Base-by-base conservation (phyloP, 2,888 invertebrate species). In the Blera fallax region DNA sequence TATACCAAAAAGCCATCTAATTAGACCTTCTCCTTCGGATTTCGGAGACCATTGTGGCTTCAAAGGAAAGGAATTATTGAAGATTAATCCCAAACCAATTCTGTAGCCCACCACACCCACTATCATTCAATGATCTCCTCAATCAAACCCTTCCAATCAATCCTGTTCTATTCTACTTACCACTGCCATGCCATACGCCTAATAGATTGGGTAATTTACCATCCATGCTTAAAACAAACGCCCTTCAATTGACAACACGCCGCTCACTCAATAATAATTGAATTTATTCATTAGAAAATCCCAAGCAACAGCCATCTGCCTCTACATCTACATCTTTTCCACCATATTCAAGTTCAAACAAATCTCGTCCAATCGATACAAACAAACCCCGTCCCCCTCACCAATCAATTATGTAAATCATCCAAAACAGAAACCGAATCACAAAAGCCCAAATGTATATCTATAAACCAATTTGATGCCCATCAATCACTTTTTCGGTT, bases 371-470 rank as follows among this genome's bases (percentile, higher is more conserved):
- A 73, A 65, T 64, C 56, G 48, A 40, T 29, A 18, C 11, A 34
- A 72, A 52, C 60, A 50, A 70, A 50, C 11, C 52, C 27, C 40
- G 10, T 18, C 58, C 24, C 14, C 29, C 62, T 10, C 56, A 4
- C 64, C 74, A 84, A 84, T 84, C 74, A 84, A 74, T 84, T 84
- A 84, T 84, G 84, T 50, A 84, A 84, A 84, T 79, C 74, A 70
- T 56, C 43, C 45, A 18, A 40, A 77, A 72, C 65, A 65, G 69
- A 37, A 79, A 65, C 43, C 34, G 34, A 69, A 84, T 78, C 69
- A 74, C 56, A 69, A 74, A 74, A 69, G 48, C 56, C 58, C 64
- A 74, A 79, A 48, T 64, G 32, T 34, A 64, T 32, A 83, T 62
- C 78, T 45, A 74, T 45, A 84, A 84, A 79, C 62, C 79, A 74